These are phyloP conservation scores for Corbicula japonica DNA, from an alignment of 2,888 invertebrate genomes.

Conservation along the genomic window DNA sequence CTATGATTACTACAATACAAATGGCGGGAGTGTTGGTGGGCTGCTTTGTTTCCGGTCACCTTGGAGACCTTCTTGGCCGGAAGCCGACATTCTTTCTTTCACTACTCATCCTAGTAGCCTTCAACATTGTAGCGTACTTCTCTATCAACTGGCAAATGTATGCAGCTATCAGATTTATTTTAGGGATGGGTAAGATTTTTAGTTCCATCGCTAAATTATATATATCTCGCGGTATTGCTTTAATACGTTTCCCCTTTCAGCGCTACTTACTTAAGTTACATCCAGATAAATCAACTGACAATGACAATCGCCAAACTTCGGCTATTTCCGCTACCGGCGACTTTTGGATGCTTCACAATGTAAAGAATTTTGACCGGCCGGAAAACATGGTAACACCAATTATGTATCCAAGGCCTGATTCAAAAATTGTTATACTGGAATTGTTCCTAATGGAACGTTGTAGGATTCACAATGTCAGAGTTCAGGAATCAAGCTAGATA, in stretches of 20 bases:
- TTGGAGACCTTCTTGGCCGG: slow-evolving; percentile 71
- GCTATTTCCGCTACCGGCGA: background rate
- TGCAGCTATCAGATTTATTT: slow-evolving; percentile 64
- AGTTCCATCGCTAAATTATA: background rate
- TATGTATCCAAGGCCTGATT: too few species aligned
- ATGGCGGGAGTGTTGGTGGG: slow-evolving; percentile 73
- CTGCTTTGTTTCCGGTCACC: slow-evolving; percentile 67
- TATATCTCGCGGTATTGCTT: slow-evolving; percentile 1
- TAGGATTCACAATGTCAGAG: too few species aligned
- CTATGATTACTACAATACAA: slow-evolving; percentile 71
- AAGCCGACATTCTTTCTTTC: slow-evolving; percentile 68
- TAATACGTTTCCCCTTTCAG: background rate
- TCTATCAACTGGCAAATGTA: slow-evolving; percentile 75
- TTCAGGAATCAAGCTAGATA: too few species aligned
- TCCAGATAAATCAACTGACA: background rate
- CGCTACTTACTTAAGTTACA: background rate
- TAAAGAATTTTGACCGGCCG: too few species aligned
- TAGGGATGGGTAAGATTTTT: slow-evolving; percentile 60
- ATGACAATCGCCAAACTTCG: background rate
- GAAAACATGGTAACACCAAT: too few species aligned
- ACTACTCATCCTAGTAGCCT: slow-evolving; percentile 46
- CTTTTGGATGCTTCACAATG: too few species aligned
- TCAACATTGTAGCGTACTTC: slow-evolving; percentile 69
- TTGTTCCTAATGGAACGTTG: too few species aligned
- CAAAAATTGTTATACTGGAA: too few species aligned